Conservation (phyloP, 2,113 vertebrate genomes). For the Drymodes brunneopygia region DNA sequence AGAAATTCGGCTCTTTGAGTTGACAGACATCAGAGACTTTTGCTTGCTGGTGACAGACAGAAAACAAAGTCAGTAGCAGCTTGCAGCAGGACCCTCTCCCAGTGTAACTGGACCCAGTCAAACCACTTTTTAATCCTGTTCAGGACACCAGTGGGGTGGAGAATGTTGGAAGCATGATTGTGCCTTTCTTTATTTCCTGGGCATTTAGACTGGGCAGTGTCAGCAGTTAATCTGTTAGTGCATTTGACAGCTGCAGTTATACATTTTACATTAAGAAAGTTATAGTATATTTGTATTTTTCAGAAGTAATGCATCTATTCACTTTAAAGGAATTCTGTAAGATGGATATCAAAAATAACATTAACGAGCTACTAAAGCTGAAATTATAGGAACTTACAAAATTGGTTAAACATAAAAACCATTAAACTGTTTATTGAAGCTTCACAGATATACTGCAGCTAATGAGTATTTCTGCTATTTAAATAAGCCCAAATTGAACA, state of each 20-base stretch:
- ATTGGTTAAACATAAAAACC: conserved; percentile 86
- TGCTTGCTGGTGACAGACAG: neutral
- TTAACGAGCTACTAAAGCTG: conserved; percentile 83
- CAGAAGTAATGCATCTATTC: conserved; percentile 46
- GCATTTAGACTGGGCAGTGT: neutral
- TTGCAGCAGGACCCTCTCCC: neutral
- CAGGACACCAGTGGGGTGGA: neutral
- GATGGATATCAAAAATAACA: conserved; percentile 81
- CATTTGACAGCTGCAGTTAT: neutral
- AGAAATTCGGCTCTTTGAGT: neutral
- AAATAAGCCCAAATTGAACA: conserved; percentile 82
- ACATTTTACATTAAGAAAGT: conserved; percentile 4
- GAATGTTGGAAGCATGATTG: neutral
- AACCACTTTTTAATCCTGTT: neutral
- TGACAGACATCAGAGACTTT: neutral
- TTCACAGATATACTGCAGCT: conserved; percentile 82
- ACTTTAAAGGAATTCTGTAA: conserved; percentile 67
- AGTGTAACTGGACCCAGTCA: neutral
- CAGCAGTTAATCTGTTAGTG: neutral
- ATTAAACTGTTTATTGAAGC: conserved; percentile 85
- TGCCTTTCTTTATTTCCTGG: neutral
- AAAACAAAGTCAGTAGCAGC: neutral
- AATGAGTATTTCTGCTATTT: conserved; percentile 85
- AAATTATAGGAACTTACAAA: conserved; percentile 83
- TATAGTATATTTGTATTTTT: conserved; percentile 51